These are phyloP conservation scores for Yponomeuta sedellus DNA, from an alignment of 2,888 invertebrate genomes.

Conservation along the genomic window DNA sequence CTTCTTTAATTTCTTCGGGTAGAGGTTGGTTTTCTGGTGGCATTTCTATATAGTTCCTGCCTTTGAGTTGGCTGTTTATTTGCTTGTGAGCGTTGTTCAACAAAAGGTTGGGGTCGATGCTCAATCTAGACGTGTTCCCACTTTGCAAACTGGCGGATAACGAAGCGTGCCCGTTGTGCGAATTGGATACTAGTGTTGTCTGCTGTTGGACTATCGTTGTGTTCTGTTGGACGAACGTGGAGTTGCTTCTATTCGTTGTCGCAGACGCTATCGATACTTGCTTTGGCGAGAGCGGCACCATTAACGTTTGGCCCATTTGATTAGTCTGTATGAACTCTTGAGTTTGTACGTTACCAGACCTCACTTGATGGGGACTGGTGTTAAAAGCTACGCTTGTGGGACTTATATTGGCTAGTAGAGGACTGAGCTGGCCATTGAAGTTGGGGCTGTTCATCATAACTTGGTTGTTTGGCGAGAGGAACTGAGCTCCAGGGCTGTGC, in stretches of 20 bases:
- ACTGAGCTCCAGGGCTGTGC: conserved; percentile 82
- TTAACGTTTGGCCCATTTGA: conserved; percentile 81
- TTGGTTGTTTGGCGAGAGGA: conserved; percentile 84
- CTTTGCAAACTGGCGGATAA: conserved; percentile 40
- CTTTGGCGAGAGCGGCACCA: conserved; percentile 82
- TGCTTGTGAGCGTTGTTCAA: conserved; percentile 48
- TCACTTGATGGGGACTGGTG: conserved; percentile 68
- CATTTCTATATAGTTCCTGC: conserved; percentile 36
- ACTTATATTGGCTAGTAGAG: conserved; percentile 84
- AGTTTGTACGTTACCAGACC: conserved; percentile 76
- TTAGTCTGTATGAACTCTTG: conserved; percentile 85
- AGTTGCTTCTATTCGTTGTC: conserved; percentile 76
- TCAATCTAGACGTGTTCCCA: conserved; percentile 60
- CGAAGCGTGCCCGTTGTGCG: conserved; percentile 61
- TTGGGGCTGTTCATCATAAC: conserved; percentile 85
- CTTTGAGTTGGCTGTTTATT: conserved; percentile 22
- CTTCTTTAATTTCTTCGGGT: conserved; percentile 29
- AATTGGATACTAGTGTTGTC: conserved; percentile 85
- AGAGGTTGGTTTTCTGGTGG: conserved; percentile 26
- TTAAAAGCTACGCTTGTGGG: conserved; percentile 81
- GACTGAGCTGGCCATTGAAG: conserved; percentile 86
- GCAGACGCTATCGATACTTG: conserved; percentile 73
- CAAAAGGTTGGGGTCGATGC: conserved; percentile 78
- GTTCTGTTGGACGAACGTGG: conserved; percentile 89
- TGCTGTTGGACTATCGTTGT: conserved; percentile 90